Percentiles rank a stretch among this genome's conserved stretches.
phyloP scores from a whole-genome alignment of 2,797 vertebrate species.

The Chanos chanos region DNA sequence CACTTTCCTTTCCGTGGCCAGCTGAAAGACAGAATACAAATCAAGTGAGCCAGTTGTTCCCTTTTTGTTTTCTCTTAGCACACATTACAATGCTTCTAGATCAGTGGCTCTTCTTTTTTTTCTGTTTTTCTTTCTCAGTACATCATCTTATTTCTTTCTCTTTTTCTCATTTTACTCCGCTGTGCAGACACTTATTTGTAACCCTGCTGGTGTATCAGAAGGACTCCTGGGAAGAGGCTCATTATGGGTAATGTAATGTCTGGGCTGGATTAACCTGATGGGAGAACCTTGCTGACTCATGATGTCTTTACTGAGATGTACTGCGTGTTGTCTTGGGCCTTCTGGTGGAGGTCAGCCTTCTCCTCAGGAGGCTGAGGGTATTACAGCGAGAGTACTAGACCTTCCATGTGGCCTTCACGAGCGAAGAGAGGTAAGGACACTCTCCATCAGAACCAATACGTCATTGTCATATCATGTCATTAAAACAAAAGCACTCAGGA shows the following conservation, averaged over 20 bases:
- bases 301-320: constrained; percentile 44
- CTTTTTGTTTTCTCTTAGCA: not conserved
- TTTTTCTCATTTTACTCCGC: not conserved
- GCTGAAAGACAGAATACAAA: constrained; percentile 58
- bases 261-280: constrained; percentile 32
- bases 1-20: constrained; percentile 49
- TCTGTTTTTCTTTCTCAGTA: not conserved
- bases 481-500: not conserved
- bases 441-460: too few relatives aligned
- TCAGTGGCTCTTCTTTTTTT: too few relatives aligned
- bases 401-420: not conserved
- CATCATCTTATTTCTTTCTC: not conserved
- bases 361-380: not conserved
- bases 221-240: constrained; percentile 31
- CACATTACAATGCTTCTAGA: too few relatives aligned
- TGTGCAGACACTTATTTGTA: not conserved
- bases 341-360: constrained; percentile 21
- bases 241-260: constrained; percentile 38
- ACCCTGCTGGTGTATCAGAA: constrained; percentile 22
- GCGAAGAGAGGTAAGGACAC: too few relatives aligned
- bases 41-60: constrained; percentile 23
- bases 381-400: not conserved
- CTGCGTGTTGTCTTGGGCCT: constrained; percentile 16
- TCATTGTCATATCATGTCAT: not conserved
- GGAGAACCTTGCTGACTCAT: constrained; percentile 40